Evolutionary conservation across 2,113 vertebrate genomes (phyloP).

Genomic region (Podocnemis expansa): DNA sequence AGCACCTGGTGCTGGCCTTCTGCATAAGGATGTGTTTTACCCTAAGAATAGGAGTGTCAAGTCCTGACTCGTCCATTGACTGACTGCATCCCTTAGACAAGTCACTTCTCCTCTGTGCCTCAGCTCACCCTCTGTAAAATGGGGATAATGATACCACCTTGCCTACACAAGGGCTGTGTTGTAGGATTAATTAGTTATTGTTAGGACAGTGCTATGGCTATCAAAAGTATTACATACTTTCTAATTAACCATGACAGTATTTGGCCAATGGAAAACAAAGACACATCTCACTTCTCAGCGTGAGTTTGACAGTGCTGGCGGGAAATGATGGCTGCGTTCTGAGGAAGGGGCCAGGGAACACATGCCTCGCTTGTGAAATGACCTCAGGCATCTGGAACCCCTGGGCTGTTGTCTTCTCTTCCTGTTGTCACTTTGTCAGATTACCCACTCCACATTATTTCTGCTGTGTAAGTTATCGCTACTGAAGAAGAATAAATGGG

Average conservation of each 20-base stretch:
- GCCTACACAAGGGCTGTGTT: background rate
- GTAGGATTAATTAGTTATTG: background rate
- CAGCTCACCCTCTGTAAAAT: background rate
- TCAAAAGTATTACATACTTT: background rate
- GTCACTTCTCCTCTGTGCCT: background rate
- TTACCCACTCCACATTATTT: slow-evolving; percentile 5
- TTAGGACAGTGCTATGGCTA: background rate
- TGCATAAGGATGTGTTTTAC: background rate
- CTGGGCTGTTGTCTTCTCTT: background rate
- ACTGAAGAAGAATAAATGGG: background rate
- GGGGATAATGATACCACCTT: accelerated
- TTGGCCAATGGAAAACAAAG: background rate
- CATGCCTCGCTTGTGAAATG: background rate
- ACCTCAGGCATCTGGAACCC: background rate
- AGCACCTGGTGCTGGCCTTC: background rate
- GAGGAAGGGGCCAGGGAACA: background rate
- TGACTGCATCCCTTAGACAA: background rate
- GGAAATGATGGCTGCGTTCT: background rate
- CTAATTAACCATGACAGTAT: background rate
- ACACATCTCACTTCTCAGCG: accelerated
- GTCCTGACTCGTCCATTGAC: background rate
- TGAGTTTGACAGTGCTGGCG: background rate
- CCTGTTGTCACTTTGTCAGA: slow-evolving; percentile 29
- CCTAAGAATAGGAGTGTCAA: background rate
- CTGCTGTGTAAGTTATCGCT: background rate